Base-by-base conservation (phyloP, 2,888 invertebrate species). In the Melinaea menophilus region DNA sequence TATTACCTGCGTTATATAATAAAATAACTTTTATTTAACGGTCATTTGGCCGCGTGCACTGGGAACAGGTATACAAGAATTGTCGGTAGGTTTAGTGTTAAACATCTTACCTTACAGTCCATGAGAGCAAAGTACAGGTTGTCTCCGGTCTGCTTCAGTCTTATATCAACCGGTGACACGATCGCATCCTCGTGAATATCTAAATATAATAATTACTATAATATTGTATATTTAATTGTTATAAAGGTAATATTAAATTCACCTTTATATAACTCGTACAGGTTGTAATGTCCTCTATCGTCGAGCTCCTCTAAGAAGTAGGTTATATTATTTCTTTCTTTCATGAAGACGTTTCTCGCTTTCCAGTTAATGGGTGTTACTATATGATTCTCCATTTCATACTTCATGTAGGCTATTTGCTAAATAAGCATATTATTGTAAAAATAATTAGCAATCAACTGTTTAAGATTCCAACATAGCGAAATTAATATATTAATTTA, bases 111-210 rank as follows among this genome's bases (percentile, higher is more conserved):
- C 46, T 69, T 5, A 62, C 87, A 87, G 4, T 71, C 13, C 79
- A 86, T 79, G 0, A 78, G 58, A 0, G 74, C 84, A 12, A 86
- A 66, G 13, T 82, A 76, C 22, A 75, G 76, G 45, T 79, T 81
- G 48, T 82, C 80, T 0, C 73, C 73, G 0, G 79, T 80, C 67
- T 87, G 87, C 48, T 82, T 86, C 3, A 86, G 55, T 0, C 80
- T 77, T 2, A 85, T 51, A 1, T 78, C 75, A 2, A 64, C 11
- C 0, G 78, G 75, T 2, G 64, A 55, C n/a, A 77, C 60, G 4
- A 71, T 71, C 0, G 63, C 11, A 3, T 65, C 70, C 22, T 67
- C 60, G 7, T 69, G 58, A 4, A 73, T 33, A 7, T 56, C 80
- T 82, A 59, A 73, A 75, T 46, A 11, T 4, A 13, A 46, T 48